phyloP scores from a whole-genome alignment of 2,888 invertebrate genomes.

The Cryptus viduatorius region DNA sequence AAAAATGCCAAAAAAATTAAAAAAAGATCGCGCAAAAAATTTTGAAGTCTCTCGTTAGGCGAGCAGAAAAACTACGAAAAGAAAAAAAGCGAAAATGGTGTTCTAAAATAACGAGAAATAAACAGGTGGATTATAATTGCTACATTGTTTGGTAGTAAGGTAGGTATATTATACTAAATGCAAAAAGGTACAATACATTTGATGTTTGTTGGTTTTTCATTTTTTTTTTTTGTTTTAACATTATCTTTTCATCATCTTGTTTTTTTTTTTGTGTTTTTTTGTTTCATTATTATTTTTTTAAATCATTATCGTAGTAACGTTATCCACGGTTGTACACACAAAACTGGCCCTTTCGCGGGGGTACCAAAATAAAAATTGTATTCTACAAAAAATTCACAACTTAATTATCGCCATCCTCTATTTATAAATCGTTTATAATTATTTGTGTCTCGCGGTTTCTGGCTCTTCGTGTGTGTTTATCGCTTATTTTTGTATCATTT shows the following conservation, averaged over 20 bases:
- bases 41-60: background rate
- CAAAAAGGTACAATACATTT: conserved; percentile 83
- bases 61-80: background rate
- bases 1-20: background rate
- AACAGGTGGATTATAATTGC: conserved; percentile 39
- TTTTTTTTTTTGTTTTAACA: conserved; percentile 73
- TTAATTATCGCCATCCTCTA: conserved; percentile 78
- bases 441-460: conserved; percentile 70
- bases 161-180: conserved; percentile 84
- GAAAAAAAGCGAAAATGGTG: background rate
- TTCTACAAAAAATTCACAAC: conserved; percentile 80
- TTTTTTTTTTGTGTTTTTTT: conserved; percentile 55
- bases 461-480: conserved; percentile 62
- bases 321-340: conserved; percentile 79
- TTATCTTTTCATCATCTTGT: conserved; percentile 70
- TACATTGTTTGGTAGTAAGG: conserved; percentile 79
- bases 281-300: conserved; percentile 58
- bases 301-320: conserved; percentile 75
- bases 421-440: conserved; percentile 77
- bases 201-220: conserved; percentile 75
- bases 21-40: background rate
- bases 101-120: conserved; percentile 46
- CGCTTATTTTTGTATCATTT: conserved; percentile 63
- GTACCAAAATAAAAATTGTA: conserved; percentile 77
- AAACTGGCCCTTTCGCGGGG: conserved; percentile 70